A percentile compares a stretch with the other conserved stretches of the same genome.
Evolutionary conservation across 1,140 invertebrate species (phyloP).

Genomic region (Schlechtendalia chinensis): DNA sequence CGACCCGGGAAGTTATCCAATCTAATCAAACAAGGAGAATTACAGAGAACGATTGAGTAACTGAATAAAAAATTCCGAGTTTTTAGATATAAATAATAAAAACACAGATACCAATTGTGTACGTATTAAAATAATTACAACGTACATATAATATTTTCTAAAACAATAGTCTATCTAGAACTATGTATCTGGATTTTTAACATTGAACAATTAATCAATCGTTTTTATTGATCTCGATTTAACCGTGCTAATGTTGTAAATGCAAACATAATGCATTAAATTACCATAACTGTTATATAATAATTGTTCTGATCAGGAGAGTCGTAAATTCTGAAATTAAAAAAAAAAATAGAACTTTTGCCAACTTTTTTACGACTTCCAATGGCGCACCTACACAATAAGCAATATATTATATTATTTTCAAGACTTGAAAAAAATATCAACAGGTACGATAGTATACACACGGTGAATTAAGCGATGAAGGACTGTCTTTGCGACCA

Average conservation of each 20-base stretch:
- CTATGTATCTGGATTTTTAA: no score
- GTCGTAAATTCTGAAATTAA: not conserved
- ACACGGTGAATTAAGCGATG: not conserved
- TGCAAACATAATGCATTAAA: no score
- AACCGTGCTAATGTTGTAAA: no score
- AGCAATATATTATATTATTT: not conserved
- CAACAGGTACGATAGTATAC: no score
- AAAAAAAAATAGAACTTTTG: conserved; percentile 17
- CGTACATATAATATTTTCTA: no score
- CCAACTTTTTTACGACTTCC: not conserved
- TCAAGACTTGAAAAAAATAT: not conserved
- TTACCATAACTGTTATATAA: no score
- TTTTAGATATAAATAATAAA: not conserved
- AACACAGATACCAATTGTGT: no score
- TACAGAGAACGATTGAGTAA: not conserved
- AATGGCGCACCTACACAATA: not conserved
- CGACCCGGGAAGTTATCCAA: not conserved
- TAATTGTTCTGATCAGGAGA: not conserved
- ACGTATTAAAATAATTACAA: no score
- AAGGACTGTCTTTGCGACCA: not conserved
- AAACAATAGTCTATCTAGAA: no score
- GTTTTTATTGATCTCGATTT: no score
- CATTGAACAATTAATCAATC: no score
- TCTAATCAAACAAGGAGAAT: not conserved
- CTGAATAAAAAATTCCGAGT: not conserved